These are phyloP conservation scores for Magallana ariakensis DNA, from an alignment of 1,140 invertebrate species.

Conservation along the genomic window DNA sequence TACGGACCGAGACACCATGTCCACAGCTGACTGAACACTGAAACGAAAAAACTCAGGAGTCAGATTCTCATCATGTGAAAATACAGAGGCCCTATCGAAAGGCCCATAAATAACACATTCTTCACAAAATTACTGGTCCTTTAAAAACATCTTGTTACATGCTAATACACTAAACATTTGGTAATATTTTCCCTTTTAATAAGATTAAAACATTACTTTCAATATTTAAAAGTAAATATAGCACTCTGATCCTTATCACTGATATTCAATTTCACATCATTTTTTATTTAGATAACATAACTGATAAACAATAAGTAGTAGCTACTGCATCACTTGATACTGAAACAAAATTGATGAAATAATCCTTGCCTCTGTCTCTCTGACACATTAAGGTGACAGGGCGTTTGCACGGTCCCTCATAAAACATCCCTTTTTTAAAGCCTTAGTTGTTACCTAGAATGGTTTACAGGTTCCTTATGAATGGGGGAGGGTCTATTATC, in stretches of 20 bases:
- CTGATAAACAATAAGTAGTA: not conserved
- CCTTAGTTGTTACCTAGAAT: slow-evolving; percentile 1
- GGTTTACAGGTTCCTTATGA: not conserved
- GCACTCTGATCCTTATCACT: too few relatives aligned
- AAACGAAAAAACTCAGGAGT: not conserved
- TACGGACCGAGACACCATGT: slow-evolving; percentile 61
- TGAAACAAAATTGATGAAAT: not conserved
- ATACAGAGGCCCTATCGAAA: not conserved
- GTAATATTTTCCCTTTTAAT: too few relatives aligned
- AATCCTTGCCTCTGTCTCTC: not conserved
- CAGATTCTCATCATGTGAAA: not conserved
- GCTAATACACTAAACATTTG: too few relatives aligned
- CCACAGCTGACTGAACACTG: slow-evolving; percentile 79
- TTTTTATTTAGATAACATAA: not conserved
- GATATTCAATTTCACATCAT: not conserved
- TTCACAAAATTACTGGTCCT: not conserved
- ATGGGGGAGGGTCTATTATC: slow-evolving; percentile 25
- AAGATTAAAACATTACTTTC: too few relatives aligned
- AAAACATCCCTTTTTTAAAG: not conserved
- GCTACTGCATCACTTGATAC: too few relatives aligned
- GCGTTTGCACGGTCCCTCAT: not conserved
- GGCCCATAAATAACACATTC: not conserved
- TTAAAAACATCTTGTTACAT: too few relatives aligned
- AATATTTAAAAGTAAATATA: too few relatives aligned
- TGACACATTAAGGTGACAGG: not conserved